Conservation (phyloP, 2,113 vertebrate genomes). For the Scolopax mira region DNA sequence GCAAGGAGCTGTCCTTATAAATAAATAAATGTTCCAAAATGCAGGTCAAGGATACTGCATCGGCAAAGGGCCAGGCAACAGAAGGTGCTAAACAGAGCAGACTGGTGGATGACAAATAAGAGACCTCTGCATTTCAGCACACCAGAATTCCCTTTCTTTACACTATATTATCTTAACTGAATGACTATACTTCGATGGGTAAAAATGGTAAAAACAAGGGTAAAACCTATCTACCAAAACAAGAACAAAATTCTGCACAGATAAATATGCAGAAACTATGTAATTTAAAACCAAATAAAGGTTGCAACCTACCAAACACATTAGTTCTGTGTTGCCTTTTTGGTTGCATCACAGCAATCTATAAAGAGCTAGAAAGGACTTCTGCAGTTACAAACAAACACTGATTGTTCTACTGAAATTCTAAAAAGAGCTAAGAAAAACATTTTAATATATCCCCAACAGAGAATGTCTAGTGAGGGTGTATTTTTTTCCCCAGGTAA, state of each 20-base stretch:
- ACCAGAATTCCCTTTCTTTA: background rate
- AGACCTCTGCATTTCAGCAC: background rate
- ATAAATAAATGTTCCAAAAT: background rate
- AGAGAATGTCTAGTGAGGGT: background rate
- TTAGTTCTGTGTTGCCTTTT: background rate
- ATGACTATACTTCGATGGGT: background rate
- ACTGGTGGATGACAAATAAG: background rate
- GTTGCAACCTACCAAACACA: background rate
- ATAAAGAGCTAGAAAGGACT: background rate
- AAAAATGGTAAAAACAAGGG: background rate
- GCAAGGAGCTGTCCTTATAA: background rate
- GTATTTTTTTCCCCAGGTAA: background rate
- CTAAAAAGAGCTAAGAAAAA: background rate
- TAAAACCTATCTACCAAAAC: background rate
- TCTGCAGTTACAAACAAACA: background rate
- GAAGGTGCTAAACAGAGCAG: conserved; percentile 47
- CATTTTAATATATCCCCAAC: background rate
- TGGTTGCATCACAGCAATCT: background rate
- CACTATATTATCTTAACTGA: background rate
- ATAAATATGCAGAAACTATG: background rate
- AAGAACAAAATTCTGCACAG: background rate
- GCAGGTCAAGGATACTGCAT: conserved; percentile 39
- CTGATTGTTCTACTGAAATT: background rate
- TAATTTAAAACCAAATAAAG: background rate
- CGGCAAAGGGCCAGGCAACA: conserved; percentile 15